Evolutionary conservation across 2,797 vertebrate species (phyloP), one percentile per base, ranked within the genome.

Genomic region (Danionella dracula): DNA sequence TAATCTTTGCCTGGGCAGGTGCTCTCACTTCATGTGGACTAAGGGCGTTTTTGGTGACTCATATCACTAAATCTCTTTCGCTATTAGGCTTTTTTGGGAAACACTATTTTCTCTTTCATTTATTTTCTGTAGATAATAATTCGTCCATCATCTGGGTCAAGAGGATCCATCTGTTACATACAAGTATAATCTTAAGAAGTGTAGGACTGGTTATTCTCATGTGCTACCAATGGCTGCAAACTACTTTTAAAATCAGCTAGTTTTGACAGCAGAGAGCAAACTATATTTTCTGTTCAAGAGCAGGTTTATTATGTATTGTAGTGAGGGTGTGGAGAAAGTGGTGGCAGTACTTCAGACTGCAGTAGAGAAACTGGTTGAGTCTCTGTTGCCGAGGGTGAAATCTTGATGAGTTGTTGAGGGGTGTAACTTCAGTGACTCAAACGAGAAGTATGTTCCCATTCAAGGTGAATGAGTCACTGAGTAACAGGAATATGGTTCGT

Each of bases 381-480:
- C 79, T 68, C 80, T 82, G 68, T 68, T 71, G 54, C 56, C 80
- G 65, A 80, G 85, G 84, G 79, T 38, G 77, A 70, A 73, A 65
- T 66, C 56, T 29, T 32, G 61, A 70, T 79, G 66, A 72, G 48
- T 61, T 79, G 79, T 79, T 31, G 66, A 21, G 60, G 86, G 87
- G 87, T 85, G 88, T 87, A 82, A 82, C 82, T 68, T 69, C n/a
- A 0, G 58, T 90, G 90, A 91, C 83, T 91, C 86, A 91, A 72
- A 58, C 64, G 78, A 46, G 57, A 83, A 79, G 78, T 80, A 90
- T 90, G 87, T 84, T 83, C 82, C 73, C 78, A 81, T 82, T 81
- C 79, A 86, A 87, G 86, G 88, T 89, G 81, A 85, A 85, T 90
- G 87, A 91, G 76, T 91, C 89, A 89, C 65, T 15, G 75, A 51